These are phyloP conservation scores for Acromyrmex charruanus DNA, from an alignment of 1,140 invertebrate genomes.

Conservation along the genomic window DNA sequence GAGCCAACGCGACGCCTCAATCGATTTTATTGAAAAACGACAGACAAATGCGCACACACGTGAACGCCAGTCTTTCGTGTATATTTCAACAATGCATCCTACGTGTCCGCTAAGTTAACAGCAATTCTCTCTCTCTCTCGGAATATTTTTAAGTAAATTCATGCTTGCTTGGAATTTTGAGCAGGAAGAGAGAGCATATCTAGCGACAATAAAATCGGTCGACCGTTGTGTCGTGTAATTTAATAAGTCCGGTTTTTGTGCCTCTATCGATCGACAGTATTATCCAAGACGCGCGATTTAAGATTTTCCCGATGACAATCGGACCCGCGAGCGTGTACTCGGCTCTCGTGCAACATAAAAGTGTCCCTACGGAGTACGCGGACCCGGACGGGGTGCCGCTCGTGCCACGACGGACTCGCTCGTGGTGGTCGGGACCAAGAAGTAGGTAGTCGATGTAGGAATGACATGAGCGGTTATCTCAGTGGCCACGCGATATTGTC, in stretches of 20 bases:
- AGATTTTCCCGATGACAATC: constrained; percentile 75
- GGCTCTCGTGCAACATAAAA: constrained; percentile 71
- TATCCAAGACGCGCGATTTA: constrained; percentile 53
- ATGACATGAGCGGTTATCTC: constrained; percentile 87
- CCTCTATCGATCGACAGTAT: constrained; percentile 46
- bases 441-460: constrained; percentile 83
- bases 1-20: constrained; percentile 25
- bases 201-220: constrained; percentile 46
- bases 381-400: constrained; percentile 60
- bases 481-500: constrained; percentile 86
- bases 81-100: not conserved
- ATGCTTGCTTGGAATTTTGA: constrained; percentile 14
- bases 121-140: not conserved
- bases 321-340: constrained; percentile 61
- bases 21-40: constrained; percentile 52
- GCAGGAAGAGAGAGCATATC: not conserved
- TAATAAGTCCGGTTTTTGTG: constrained; percentile 72
- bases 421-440: constrained; percentile 67
- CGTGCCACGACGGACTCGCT: constrained; percentile 51
- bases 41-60: not conserved
- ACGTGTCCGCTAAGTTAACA: not conserved
- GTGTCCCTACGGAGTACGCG: constrained; percentile 68
- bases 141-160: constrained; percentile 34
- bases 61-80: not conserved
- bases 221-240: constrained; percentile 65